Base-by-base conservation (phyloP, 2,888 invertebrate genomes). In the Nomada lathburiana region DNA sequence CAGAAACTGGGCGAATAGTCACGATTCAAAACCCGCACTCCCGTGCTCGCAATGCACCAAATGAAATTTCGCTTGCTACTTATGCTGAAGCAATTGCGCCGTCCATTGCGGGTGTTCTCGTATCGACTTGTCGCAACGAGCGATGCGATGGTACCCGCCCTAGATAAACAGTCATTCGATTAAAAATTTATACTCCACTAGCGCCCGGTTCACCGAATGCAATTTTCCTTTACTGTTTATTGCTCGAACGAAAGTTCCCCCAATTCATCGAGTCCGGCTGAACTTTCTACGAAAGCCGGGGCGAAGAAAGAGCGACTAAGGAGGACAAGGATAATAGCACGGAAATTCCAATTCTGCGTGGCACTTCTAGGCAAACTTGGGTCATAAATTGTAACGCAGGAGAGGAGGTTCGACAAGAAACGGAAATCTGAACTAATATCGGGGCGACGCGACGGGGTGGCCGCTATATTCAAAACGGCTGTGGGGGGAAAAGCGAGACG, bases 351-450 rank as follows among this genome's bases (percentile, higher is more conserved):
- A 75, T 69, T 78, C 50, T 36, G 26, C 60, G 67, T 57, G 29
- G 50, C 64, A 65, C 76, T 77, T 55, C 67, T 13, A 59, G 29
- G 57, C 29, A 47, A 78, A 82, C 78, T 82, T 83, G 16, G 42
- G 23, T n/a, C 69, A 69, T 82, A 78, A 83, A 78, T 83, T 72
- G 52, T 29, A 36, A 44, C 71, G 68, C 23, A 16, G 74, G 50
- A 36, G 44, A 55, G 20, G 26, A 26, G 47, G 26, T 75, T 75
- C 71, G 74, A 78, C 78, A 78, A 83, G 83, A 78, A 75, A 55
- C 70, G 74, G 77, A 78, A 82, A 78, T 83, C 72, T 82, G 55
- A 82, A 78, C 82, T 79, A 78, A 83, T 75, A 82, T 78, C 83
- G 65, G 13, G 26, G 23, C 57, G 29, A 60, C 36, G 65, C 52